phyloP scores from a whole-genome alignment of 2,797 vertebrate genomes.

The Malacoraja senta region DNA sequence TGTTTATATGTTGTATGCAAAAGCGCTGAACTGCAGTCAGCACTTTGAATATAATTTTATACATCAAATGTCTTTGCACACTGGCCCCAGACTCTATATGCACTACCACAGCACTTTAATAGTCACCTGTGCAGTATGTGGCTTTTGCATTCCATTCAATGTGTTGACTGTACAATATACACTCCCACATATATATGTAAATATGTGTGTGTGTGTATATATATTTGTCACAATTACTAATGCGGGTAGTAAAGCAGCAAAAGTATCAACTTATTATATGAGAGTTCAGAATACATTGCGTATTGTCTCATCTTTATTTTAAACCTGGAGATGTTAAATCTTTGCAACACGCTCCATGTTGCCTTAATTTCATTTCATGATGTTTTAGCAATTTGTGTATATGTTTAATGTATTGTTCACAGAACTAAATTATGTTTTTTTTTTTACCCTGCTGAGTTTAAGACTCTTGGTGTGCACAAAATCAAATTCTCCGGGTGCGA shows the following conservation, averaged over 20 bases:
- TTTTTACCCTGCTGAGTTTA: neutral
- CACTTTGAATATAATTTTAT: neutral
- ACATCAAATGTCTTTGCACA: too few relatives aligned
- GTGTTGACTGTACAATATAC: neutral
- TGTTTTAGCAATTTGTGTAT: neutral
- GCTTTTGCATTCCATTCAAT: neutral
- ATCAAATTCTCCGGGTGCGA: neutral
- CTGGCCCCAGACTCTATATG: neutral
- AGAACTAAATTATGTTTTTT: neutral
- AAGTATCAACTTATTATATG: neutral
- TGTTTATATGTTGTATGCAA: neutral
- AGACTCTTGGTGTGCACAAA: neutral
- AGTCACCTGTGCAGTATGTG: neutral
- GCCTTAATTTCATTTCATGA: neutral
- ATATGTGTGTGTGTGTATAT: too few relatives aligned
- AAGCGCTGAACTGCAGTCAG: neutral
- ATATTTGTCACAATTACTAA: neutral
- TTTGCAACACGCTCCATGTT: neutral
- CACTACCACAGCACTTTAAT: neutral
- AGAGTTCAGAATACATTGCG: neutral
- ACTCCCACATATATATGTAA: neutral
- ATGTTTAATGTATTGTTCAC: constrained; percentile 3
- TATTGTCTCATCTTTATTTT: neutral
- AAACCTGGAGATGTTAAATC: neutral
- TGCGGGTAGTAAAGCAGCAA: neutral